Conservation (phyloP, 2,888 invertebrate genomes). For the Coelopa pilipes region DNA sequence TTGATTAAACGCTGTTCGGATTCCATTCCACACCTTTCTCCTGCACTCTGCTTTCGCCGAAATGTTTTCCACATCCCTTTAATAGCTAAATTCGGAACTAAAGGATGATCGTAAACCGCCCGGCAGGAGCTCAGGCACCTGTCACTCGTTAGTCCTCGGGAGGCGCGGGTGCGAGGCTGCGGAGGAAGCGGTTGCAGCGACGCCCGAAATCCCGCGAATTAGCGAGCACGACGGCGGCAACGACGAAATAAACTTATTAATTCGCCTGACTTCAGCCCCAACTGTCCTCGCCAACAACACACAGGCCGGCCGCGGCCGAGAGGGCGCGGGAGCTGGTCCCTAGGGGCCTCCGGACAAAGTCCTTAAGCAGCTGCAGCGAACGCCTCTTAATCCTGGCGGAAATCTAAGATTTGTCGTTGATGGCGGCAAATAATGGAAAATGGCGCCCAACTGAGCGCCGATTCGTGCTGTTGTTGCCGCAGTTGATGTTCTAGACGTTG, state of each 20-base stretch:
- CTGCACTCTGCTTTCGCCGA: too few relatives aligned
- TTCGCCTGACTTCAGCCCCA: constrained; percentile 44
- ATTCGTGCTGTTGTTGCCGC: constrained; percentile 9
- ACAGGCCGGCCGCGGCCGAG: background rate
- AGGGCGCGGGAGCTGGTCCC: background rate
- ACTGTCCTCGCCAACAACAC: background rate
- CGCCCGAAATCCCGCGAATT: constrained; percentile 49
- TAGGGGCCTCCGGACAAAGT: constrained; percentile 12
- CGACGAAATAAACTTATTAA: constrained; percentile 56
- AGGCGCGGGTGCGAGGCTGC: too few relatives aligned
- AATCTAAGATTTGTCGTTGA: constrained; percentile 18
- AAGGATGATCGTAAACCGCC: too few relatives aligned
- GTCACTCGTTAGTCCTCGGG: too few relatives aligned
- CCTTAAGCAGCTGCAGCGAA: constrained; percentile 11
- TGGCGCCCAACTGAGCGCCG: constrained; percentile 20
- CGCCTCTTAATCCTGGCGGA: constrained; percentile 38
- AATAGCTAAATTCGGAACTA: too few relatives aligned
- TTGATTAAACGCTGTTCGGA: too few relatives aligned
- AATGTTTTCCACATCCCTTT: too few relatives aligned
- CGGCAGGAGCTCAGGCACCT: too few relatives aligned
- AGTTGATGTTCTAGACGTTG: background rate
- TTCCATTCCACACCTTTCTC: too few relatives aligned
- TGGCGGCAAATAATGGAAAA: constrained; percentile 11
- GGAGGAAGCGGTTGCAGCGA: constrained; percentile 38
- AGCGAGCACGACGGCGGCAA: constrained; percentile 19